Evolutionary conservation across 2,797 vertebrate species (phyloP), one percentile per base, ranked within the genome.

Genomic region (Eutrigla gurnardus): DNA sequence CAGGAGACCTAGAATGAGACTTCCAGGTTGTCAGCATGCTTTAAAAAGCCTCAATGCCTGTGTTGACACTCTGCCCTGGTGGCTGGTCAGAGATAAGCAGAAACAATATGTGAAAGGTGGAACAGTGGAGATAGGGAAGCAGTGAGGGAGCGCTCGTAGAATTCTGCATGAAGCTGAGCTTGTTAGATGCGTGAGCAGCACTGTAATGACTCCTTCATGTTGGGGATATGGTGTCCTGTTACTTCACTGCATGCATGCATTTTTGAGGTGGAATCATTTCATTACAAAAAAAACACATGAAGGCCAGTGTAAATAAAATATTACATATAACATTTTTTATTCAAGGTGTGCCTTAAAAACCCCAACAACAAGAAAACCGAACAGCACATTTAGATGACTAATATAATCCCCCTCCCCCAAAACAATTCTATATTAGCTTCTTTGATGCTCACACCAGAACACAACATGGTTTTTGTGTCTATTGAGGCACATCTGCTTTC

Each of bases 331-430:
- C 36, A 71, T 85, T 64, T 86, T 93, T 94, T 91, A 92, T 91
- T 93, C 75, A 91, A 92, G 47, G 58, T 84, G 90, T 91, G 88
- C 59, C 73, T 83, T 77, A 82, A 86, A 92, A 92, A 75, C 60
- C 53, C 75, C 47, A 74, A 88, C 77, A 85, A 50, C 33, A 74
- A 84, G 85, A 87, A 88, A 87, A 85, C 65, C 74, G 39, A 81
- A 86, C 71, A 85, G 52, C 65, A 87, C 74, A 67, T 62, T 76
- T 75, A 81, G 75, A 87, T 47, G 68, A 67, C 83, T 73, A 81
- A 81, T 76, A 46, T 53, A 50, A 75, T 9, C 50, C 17, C 37
- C 40, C 46, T n/a, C 3, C 8, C 25, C 50, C 14, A 47, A 15
- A 52, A 18, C 39, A 63, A 64, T 55, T 72, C 76, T 66, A 73